Evolutionary conservation across 1,140 invertebrate genomes (phyloP), one percentile per base, ranked within the genome.

Genomic region (Limonius californicus): DNA sequence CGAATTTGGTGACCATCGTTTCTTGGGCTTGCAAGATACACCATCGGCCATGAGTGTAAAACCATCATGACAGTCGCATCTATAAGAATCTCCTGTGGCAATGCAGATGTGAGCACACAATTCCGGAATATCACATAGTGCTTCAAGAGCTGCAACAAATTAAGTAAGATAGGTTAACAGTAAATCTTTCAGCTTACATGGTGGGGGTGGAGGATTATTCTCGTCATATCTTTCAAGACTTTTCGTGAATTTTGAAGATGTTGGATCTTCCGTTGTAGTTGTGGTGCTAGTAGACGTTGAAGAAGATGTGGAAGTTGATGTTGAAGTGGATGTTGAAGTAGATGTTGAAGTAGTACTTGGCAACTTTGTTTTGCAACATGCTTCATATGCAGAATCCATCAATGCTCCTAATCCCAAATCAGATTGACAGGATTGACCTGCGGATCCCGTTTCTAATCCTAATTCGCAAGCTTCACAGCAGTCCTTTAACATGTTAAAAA

Each of bases 41-140:
- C 77, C 78, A 70, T 87, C 84, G 50, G 80, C 65, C 78, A 84
- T 82, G 1, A 87, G 74, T 66, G 78, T 79, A 70, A 83, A 90
- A 0, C 87, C 88, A 50, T 78, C 72, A 54, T 81, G 79, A 74
- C 91, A 94, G 30, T 83, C 80, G 73, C 91, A 94, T 57, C 78
- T 81, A 73, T 87, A 94, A 0, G 89, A 90, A 2, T 81, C 83
- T 3, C 80, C 82, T 0, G 82, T 79, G 0, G 87, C 83, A 7
- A 89, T 79, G 68, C 89, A 91, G 66, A 87, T 84, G 64, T 91
- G 88, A 0, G 87, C 85, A 70, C 89, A 91, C 7, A 90, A 72
- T 65, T 87, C 81, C 7, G 84, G 86, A 53, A 85, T 75, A n/a
- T 83, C 76, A 66, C 88, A 90, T 39, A 89, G 78, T 67, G 87